A percentile compares a stretch with the other conserved stretches of the same genome.
Conservation (phyloP, 2,888 invertebrate genomes). For the Chydorus sphaericus region DNA sequence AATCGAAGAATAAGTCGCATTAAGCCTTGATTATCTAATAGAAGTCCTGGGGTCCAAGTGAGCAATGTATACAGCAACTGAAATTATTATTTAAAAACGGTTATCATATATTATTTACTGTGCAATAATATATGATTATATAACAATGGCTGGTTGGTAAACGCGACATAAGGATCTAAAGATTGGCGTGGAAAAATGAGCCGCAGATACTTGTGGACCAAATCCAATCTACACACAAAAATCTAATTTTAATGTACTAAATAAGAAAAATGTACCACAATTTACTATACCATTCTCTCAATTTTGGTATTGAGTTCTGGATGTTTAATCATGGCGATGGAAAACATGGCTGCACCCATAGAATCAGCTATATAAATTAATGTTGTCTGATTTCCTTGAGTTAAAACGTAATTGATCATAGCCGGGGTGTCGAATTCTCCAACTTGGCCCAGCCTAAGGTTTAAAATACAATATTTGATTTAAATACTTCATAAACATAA, state of each 20-base stretch:
- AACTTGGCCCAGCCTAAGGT: conserved; percentile 30
- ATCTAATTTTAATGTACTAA: background rate
- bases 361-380: conserved; percentile 42
- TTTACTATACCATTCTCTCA: conserved; percentile 20
- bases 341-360: conserved; percentile 36
- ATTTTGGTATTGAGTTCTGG: conserved; percentile 22
- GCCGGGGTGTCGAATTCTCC: conserved; percentile 41
- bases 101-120: too few relatives aligned
- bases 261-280: background rate
- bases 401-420: conserved; percentile 37
- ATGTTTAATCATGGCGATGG: conserved; percentile 23
- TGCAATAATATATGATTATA: too few relatives aligned
- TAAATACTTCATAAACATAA: background rate
- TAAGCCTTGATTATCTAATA: background rate
- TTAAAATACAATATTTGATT: background rate
- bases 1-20: background rate
- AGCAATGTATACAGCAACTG: background rate
- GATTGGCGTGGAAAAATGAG: background rate
- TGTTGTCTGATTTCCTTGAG: conserved; percentile 35
- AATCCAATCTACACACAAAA: background rate
- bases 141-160: too few relatives aligned
- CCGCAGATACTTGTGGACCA: background rate
- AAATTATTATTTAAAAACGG: too few relatives aligned
- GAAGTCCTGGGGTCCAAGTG: background rate
- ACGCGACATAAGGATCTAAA: background rate